These are phyloP conservation scores for Cyprinella venusta DNA, from an alignment of 2,797 vertebrate genomes.

Conservation along the genomic window DNA sequence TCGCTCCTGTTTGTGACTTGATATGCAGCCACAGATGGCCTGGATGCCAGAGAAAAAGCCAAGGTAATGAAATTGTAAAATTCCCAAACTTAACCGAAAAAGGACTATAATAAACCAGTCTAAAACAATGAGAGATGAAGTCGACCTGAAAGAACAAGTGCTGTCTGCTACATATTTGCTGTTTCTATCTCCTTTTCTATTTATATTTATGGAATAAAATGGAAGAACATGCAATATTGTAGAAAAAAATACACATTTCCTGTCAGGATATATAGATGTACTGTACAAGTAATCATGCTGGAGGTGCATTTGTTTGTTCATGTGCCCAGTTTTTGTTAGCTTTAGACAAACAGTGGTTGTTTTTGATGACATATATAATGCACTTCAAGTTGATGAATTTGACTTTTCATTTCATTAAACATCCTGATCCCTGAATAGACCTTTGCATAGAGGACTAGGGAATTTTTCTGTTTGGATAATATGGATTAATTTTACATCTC, in stretches of 20 bases:
- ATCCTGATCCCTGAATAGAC: too few species aligned
- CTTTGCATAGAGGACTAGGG: too few species aligned
- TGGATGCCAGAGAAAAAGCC: conserved; percentile 30
- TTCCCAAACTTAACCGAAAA: conserved; percentile 17
- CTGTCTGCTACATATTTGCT: neutral
- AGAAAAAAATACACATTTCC: neutral
- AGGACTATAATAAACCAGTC: neutral
- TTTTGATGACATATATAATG: neutral
- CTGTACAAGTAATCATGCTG: neutral
- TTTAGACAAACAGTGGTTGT: conserved; percentile 8
- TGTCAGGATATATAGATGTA: neutral
- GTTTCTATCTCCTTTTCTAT: neutral
- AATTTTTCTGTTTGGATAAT: too few species aligned
- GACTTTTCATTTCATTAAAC: neutral
- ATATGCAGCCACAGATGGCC: conserved; percentile 44
- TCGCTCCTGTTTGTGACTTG: conserved; percentile 26
- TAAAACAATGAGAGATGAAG: neutral
- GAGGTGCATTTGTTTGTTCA: neutral
- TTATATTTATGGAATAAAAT: neutral
- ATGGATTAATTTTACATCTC: too few species aligned
- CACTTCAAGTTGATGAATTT: neutral
- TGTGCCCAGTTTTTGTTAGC: neutral
- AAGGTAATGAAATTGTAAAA: conserved; percentile 31
- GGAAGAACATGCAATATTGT: neutral
- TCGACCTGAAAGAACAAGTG: neutral